Conservation (phyloP, 2,797 vertebrate genomes). For the Hyperoplus lanceolatus region DNA sequence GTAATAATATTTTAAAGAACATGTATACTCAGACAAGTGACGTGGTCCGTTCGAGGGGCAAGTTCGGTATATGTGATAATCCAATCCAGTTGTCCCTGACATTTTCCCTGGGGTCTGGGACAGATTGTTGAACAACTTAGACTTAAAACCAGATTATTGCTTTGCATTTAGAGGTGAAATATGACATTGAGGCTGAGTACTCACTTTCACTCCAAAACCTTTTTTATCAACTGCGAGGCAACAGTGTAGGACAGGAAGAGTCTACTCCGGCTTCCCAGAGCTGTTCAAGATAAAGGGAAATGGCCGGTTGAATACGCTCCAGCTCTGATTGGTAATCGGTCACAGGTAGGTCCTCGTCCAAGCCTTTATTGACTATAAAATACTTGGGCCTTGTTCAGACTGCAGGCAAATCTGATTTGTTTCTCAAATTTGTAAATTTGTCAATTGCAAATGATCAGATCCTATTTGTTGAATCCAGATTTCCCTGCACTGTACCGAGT, state of each 20-base stretch:
- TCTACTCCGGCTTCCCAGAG: not conserved
- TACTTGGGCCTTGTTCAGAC: too few species aligned
- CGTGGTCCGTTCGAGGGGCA: too few species aligned
- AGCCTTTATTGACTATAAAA: too few species aligned
- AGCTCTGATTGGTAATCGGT: too few species aligned
- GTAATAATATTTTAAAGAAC: too few species aligned
- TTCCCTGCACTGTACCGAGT: too few species aligned
- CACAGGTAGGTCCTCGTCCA: too few species aligned
- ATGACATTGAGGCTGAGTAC: conserved; percentile 21
- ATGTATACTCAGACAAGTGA: too few species aligned
- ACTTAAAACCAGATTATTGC: conserved; percentile 57
- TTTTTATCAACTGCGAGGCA: conserved; percentile 28
- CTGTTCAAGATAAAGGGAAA: too few species aligned
- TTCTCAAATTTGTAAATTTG: conserved; percentile 31
- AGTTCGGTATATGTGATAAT: too few species aligned
- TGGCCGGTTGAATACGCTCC: too few species aligned
- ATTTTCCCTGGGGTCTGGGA: conserved; percentile 7
- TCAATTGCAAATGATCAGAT: not conserved
- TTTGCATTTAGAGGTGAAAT: conserved; percentile 40
- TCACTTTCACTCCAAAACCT: conserved; percentile 44
- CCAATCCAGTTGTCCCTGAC: not conserved
- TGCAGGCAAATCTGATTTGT: not conserved
- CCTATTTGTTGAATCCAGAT: too few species aligned
- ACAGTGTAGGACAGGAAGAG: conserved; percentile 5
- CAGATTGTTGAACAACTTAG: conserved; percentile 40